Conservation (phyloP, 64 coral and sea anemone genomes). For the Montipora efflorescens region DNA sequence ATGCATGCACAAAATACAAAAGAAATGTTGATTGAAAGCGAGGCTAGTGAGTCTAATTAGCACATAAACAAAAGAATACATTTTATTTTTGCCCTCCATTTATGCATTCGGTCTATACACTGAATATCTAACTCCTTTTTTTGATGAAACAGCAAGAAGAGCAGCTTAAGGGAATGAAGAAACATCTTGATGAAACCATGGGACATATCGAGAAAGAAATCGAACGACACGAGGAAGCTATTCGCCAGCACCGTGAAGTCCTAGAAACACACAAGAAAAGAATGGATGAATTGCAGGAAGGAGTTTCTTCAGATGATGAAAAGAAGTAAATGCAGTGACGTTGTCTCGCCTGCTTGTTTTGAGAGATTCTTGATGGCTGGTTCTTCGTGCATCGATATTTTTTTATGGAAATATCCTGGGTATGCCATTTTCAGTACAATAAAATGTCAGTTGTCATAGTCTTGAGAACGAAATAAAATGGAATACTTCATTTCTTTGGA, state of each 20-base stretch:
- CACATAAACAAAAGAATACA: too few relatives aligned
- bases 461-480: neutral
- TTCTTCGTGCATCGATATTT: too few relatives aligned
- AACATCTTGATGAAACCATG: constrained; percentile 55
- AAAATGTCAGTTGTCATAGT: neutral
- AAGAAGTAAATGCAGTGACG: neutral
- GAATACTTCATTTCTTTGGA: too few relatives aligned
- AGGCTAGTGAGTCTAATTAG: too few relatives aligned
- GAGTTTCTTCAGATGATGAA: constrained; percentile 15
- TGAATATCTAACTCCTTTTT: neutral
- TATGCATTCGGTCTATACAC: too few relatives aligned
- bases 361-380: neutral
- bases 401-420: too few relatives aligned
- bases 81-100: too few relatives aligned
- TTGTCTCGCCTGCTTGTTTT: neutral
- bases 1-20: too few relatives aligned
- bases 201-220: constrained; percentile 69
- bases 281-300: constrained; percentile 10
- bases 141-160: constrained; percentile 53
- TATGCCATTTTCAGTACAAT: neutral
- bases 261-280: constrained; percentile 56
- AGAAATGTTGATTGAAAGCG: too few relatives aligned
- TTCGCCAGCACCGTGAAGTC: constrained; percentile 60
- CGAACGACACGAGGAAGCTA: constrained; percentile 66
- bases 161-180: constrained; percentile 51